Percentiles rank a stretch among this genome's conserved stretches.
Conservation (phyloP, 2,113 vertebrate species). For the Atherinomorus stipes region DNA sequence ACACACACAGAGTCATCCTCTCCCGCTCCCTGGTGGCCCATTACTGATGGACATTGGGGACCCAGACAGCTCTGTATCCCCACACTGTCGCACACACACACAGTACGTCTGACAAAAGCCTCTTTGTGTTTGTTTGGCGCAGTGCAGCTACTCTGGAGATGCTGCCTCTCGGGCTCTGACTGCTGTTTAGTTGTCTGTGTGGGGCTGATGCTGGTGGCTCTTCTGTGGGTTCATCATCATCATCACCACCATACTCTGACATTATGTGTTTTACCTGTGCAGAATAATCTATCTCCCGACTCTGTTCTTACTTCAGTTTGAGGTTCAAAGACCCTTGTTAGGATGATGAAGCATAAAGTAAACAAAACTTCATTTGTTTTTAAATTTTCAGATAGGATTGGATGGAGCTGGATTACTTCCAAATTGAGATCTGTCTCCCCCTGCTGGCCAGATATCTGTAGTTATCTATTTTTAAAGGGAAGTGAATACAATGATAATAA, state of each 20-base stretch:
- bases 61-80: constrained; percentile 42
- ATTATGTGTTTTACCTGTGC: neutral
- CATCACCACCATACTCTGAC: neutral
- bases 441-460: constrained; percentile 12
- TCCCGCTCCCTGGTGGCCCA: constrained; percentile 20
- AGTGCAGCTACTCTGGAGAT: constrained; percentile 29
- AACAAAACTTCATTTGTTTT: neutral
- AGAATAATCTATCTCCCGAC: neutral
- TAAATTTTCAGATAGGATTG: neutral
- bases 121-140: constrained; percentile 67
- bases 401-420: neutral
- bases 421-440: constrained; percentile 22
- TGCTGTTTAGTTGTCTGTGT: constrained; percentile 19
- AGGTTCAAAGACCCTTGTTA: neutral
- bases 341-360: neutral
- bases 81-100: constrained; percentile 34
- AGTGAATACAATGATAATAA: too few species aligned
- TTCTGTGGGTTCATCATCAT: neutral
- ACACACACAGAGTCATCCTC: neutral
- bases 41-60: constrained; percentile 39
- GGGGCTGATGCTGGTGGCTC: constrained; percentile 3
- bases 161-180: constrained; percentile 17
- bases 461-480: neutral
- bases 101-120: constrained; percentile 56
- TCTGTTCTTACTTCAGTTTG: neutral